Conservation (phyloP, 2,888 invertebrate genomes). For the Trichogramma evanescens region DNA sequence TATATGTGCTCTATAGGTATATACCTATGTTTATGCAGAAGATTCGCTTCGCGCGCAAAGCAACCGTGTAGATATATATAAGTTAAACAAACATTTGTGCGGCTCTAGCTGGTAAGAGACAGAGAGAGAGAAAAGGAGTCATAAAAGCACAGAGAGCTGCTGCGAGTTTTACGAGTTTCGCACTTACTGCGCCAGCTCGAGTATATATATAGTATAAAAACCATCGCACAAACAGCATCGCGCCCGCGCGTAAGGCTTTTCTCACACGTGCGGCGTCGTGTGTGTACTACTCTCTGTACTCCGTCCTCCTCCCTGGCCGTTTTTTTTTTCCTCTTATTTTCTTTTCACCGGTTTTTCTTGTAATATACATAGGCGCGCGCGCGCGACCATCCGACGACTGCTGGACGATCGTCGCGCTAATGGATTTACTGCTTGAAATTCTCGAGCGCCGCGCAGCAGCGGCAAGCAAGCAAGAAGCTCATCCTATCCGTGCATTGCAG, state of each 20-base stretch:
- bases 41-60: no score
- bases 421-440: conserved; percentile 4
- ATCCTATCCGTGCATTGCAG: no score
- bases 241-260: not conserved
- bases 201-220: no score
- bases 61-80: no score
- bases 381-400: not conserved
- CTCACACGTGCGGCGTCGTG: not conserved
- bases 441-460: not conserved
- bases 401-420: conserved; percentile 10
- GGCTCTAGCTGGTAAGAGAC: no score
- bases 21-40: no score
- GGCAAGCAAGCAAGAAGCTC: not conserved
- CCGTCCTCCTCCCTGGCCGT: not conserved
- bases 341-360: conserved; percentile 5
- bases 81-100: no score
- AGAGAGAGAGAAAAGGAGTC: no score
- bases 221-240: not conserved
- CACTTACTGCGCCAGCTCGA: no score
- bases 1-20: no score
- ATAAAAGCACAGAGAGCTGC: no score
- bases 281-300: not conserved
- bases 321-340: not conserved
- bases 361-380: conserved; percentile 1
- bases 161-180: no score